Conservation (phyloP, 2,113 vertebrate genomes). For the Chaetops frenatus region DNA sequence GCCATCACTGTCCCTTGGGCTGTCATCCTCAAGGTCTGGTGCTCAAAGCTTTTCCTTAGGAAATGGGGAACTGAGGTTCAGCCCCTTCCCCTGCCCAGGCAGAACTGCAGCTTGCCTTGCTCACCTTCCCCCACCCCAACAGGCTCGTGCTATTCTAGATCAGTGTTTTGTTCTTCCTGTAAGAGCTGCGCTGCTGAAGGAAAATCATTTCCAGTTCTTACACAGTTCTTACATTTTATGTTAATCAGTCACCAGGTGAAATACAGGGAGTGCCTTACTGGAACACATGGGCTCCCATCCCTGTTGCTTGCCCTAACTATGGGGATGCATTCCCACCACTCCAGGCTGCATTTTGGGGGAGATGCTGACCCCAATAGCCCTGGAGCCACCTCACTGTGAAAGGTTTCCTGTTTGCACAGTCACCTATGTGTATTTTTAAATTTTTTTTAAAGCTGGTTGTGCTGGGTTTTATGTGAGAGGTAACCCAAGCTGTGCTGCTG, state of each 20-base stretch:
- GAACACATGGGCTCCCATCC: rapidly evolving
- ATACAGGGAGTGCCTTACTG: neutral
- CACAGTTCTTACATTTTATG: neutral
- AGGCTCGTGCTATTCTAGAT: rapidly evolving
- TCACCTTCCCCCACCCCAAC: rapidly evolving
- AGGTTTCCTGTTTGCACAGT: neutral
- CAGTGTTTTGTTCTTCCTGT: neutral
- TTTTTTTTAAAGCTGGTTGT: neutral
- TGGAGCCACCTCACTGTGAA: neutral
- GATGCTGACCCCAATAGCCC: neutral
- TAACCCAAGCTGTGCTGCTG: neutral
- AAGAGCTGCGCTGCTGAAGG: neutral
- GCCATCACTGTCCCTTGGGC: neutral
- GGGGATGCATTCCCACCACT: neutral
- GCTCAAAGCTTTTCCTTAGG: neutral
- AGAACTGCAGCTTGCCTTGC: neutral
- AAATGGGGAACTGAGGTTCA: neutral
- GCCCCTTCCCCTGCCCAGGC: neutral
- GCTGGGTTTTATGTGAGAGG: neutral
- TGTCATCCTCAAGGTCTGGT: neutral
- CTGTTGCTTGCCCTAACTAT: neutral
- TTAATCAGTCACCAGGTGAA: neutral
- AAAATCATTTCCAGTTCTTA: neutral
- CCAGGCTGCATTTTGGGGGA: neutral
- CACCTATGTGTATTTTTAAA: neutral